These are phyloP conservation scores for Diglossa cyanea DNA, from an alignment of 2,797 vertebrate genomes.

Conservation along the genomic window DNA sequence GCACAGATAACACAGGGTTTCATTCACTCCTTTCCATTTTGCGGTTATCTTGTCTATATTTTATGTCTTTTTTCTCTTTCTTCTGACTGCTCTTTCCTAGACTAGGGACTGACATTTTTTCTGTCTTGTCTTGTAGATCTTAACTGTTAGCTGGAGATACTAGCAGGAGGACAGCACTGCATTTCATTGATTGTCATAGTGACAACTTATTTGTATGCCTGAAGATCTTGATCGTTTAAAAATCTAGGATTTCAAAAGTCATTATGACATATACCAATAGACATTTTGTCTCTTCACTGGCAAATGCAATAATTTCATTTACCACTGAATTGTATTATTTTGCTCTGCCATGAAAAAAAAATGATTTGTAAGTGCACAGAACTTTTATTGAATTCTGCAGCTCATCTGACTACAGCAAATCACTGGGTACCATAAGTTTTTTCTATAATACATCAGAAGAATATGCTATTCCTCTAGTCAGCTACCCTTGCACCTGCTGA, in stretches of 20 bases:
- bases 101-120: neutral
- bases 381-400: neutral
- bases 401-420: neutral
- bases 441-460: neutral
- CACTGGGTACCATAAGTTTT: neutral
- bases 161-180: neutral
- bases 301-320: neutral
- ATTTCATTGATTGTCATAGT: neutral
- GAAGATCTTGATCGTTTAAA: neutral
- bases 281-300: neutral
- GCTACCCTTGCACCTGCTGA: neutral
- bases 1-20: neutral
- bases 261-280: neutral
- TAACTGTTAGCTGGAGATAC: neutral
- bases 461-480: neutral
- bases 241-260: neutral
- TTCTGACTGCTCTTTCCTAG: neutral
- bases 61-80: neutral
- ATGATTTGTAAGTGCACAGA: neutral
- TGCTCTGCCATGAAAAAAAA: neutral
- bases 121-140: neutral
- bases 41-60: neutral
- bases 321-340: neutral
- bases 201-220: neutral
- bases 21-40: neutral